Evolutionary conservation across 2,888 invertebrate genomes (phyloP), one percentile per base, ranked within the genome.

Genomic region (Tinea pellionella): DNA sequence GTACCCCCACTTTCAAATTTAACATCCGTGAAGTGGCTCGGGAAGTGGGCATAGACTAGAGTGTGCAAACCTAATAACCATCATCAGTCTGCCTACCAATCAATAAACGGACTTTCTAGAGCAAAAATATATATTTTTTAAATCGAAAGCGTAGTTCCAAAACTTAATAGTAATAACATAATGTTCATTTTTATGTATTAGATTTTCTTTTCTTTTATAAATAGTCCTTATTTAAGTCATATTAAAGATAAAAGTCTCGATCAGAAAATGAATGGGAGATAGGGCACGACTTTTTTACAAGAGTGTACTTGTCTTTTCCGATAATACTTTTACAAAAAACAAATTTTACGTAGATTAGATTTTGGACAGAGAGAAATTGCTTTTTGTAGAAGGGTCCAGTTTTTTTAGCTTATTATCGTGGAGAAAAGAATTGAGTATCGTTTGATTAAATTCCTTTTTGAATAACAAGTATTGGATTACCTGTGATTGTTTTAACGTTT

Each of bases 311-410:
- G 32, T 32, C 7, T 24, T 53, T 24, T 24, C 53, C 32, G 30
- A 57, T 57, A 57, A 57, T 57, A 13, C 57, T 57, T 57, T 32
- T 32, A 57, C 19, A 57, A 32, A 32, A n/a, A 57, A 32, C 55
- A 55, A 32, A 32, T 57, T 57, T 57, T 32, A 57, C 57, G 32
- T 24, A 57, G 57, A 57, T 57, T 32, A 57, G 57, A 57, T 57
- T 57, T 57, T 32, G 6, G 32, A 32, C 57, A 57, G 29, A 57
- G 57, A 57, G 19, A 57, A 57, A 57, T 57, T 57, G 30, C 32
- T 32, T 57, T 15, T 57, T 57, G 57, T 57, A 32, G 32, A 15
- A n/a, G 18, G 18, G 29, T 57, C 57, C 32, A n/a, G 32, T 32
- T 32, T 30, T 12, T 57, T 57, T 55, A 24, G 29, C 55, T 55